A percentile compares a stretch with the other conserved stretches of the same genome.
phyloP scores from a whole-genome alignment of 2,888 invertebrate genomes.

The Lottia gigantea region DNA sequence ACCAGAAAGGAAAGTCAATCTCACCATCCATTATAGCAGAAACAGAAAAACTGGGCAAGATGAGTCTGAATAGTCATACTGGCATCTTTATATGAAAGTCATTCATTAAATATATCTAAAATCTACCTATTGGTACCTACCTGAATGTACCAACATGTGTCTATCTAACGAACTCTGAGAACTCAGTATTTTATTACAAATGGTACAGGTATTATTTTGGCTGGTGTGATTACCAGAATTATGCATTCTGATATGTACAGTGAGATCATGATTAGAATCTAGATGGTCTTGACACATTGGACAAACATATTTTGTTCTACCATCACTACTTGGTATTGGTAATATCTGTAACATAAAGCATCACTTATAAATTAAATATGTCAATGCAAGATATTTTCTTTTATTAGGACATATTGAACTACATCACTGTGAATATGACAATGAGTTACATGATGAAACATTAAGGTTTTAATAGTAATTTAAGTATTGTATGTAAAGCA shows the following conservation, averaged over 20 bases:
- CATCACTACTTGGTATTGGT: constrained; percentile 55
- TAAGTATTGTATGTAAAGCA: too few relatives aligned
- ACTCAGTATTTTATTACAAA: constrained; percentile 79
- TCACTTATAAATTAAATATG: too few relatives aligned
- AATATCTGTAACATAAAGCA: constrained; percentile 53
- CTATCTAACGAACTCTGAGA: constrained; percentile 83
- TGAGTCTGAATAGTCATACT: too few relatives aligned
- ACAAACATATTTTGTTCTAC: constrained; percentile 71
- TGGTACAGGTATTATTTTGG: constrained; percentile 72
- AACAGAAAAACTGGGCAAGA: too few relatives aligned
- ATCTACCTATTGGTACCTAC: constrained; percentile 39
- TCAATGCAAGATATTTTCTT: constrained; percentile 2
- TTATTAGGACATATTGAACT: background rate
- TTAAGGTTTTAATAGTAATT: too few relatives aligned
- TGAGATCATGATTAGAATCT: constrained; percentile 77
- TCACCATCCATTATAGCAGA: too few relatives aligned
- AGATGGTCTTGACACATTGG: constrained; percentile 76
- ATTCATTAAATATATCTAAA: too few relatives aligned
- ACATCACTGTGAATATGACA: background rate
- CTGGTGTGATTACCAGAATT: constrained; percentile 49
- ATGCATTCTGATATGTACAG: constrained; percentile 75
- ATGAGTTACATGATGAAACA: too few relatives aligned
- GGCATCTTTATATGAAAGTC: too few relatives aligned
- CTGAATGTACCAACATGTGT: constrained; percentile 82
- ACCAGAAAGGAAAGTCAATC: too few relatives aligned